Evolutionary conservation across 2,888 invertebrate species (phyloP), one percentile per base, ranked within the genome.

Genomic region (Pseudococcus jackbeardsleyi): DNA sequence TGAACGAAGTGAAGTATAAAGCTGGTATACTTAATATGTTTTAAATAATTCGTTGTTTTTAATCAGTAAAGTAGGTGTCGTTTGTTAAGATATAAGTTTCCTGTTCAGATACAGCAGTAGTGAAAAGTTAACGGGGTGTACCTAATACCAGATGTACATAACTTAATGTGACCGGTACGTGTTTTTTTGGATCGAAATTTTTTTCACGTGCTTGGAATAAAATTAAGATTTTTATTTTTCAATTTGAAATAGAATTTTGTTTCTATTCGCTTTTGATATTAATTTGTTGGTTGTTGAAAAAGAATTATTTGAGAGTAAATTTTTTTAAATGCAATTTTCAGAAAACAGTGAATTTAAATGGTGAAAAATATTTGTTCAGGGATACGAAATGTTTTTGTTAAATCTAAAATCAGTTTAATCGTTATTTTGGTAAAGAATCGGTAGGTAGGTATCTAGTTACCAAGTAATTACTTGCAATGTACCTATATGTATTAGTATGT

Each of bases 11-110:
- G 8, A 42, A 42, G 42, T 46, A 19, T 72, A 33, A 19, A 46
- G 46, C 46, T 82, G 46, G 22, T 11, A 22, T 22, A 77, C 17
- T 33, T 77, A 46, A 46, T 82, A 82, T 46, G 19, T 46, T 82
- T 82, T 82, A 72, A 72, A 72, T 72, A 72, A 72, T 72, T 33
- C 72, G 72, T 72, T 72, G 72, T 72, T 72, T 72, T 72, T 72
- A 72, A 72, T 72, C 72, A 72, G 72, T 33, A 15, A 33, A 72
- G 72, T 72, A 72, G 72, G 72, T 72, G 72, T 72, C 72, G n/a
- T 72, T 72, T 17, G 72, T 72, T 33, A 33, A 72, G 72, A 72
- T 72, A 72, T 72, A 33, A 72, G 33, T 33, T 72, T 72, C 33
- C 72, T 72, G 26, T 72, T 17, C 17, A 33, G 72, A 72, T 72